Evolutionary conservation across 2,113 vertebrate species (phyloP).

Genomic region (Cettia cetti): DNA sequence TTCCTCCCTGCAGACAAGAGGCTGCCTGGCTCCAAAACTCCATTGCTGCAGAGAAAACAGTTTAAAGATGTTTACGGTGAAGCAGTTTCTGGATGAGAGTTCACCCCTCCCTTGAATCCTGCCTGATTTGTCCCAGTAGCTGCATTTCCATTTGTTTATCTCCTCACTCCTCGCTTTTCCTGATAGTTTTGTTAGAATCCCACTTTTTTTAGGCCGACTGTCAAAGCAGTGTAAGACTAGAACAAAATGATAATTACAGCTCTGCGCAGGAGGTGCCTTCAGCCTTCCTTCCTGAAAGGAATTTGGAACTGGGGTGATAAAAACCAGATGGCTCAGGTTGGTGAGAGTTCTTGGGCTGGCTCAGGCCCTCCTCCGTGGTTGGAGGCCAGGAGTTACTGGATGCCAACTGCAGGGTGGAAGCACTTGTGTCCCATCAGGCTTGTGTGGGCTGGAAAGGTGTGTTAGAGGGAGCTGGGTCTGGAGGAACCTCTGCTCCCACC

Average conservation of each 20-base stretch:
- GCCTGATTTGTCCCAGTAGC: background rate
- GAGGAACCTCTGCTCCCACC: background rate
- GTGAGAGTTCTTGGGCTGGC: background rate
- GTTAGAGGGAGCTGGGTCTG: background rate
- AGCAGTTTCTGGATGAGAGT: background rate
- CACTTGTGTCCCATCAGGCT: background rate
- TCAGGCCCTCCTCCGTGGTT: background rate
- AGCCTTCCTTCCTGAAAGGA: conserved; percentile 1
- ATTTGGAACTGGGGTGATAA: conserved; percentile 7
- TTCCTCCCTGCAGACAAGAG: background rate
- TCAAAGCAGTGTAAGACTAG: background rate
- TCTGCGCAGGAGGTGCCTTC: conserved; percentile 12
- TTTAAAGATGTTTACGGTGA: background rate
- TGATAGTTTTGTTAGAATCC: background rate
- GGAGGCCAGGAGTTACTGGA: background rate
- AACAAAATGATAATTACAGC: background rate
- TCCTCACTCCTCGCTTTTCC: background rate
- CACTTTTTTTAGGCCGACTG: background rate
- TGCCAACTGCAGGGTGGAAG: background rate
- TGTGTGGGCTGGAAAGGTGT: background rate
- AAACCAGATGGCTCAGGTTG: conserved; percentile 10
- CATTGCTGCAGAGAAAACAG: background rate
- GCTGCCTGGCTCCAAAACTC: background rate
- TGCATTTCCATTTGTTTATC: background rate
- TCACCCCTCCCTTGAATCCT: background rate